phyloP scores from a whole-genome alignment of 2,113 vertebrate species.

The Saguinus midas region DNA sequence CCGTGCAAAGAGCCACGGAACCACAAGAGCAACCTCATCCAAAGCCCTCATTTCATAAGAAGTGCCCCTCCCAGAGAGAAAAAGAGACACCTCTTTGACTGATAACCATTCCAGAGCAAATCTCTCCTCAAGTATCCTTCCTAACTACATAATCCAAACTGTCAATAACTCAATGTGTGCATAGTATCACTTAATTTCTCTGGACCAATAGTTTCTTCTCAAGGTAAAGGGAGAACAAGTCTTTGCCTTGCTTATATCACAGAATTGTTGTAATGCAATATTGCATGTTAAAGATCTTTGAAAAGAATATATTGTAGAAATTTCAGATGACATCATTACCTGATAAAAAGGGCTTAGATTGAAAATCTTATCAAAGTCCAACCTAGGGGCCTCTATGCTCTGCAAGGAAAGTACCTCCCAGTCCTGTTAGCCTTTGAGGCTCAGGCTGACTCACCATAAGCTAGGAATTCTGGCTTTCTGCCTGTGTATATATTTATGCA shows the following conservation, averaged over 20 bases:
- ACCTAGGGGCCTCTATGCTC: not conserved
- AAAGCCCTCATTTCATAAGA: not conserved
- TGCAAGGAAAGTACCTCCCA: not conserved
- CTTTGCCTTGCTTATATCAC: not conserved
- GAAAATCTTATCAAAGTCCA: slow-evolving; percentile 19
- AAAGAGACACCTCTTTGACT: not conserved
- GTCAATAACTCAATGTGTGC: not conserved
- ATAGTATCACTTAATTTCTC: not conserved
- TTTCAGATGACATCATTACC: not conserved
- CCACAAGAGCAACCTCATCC: not conserved
- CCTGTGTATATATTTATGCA: slow-evolving; percentile 62
- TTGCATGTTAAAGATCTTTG: not conserved
- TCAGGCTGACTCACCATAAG: slow-evolving; percentile 11
- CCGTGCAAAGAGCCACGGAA: not conserved
- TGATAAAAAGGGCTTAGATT: not conserved
- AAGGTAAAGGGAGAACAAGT: not conserved
- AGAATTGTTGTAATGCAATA: not conserved
- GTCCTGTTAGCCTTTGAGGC: not conserved
- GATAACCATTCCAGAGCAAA: not conserved
- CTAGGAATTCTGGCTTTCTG: slow-evolving; percentile 46
- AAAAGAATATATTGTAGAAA: slow-evolving; percentile 6
- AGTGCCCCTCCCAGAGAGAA: not conserved
- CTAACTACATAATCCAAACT: not conserved
- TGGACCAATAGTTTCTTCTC: not conserved
- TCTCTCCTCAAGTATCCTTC: not conserved